A percentile compares a stretch with the other conserved stretches of the same genome.
These are phyloP conservation scores for Notechis scutatus DNA, from an alignment of 2,113 vertebrate species.

Conservation along the genomic window DNA sequence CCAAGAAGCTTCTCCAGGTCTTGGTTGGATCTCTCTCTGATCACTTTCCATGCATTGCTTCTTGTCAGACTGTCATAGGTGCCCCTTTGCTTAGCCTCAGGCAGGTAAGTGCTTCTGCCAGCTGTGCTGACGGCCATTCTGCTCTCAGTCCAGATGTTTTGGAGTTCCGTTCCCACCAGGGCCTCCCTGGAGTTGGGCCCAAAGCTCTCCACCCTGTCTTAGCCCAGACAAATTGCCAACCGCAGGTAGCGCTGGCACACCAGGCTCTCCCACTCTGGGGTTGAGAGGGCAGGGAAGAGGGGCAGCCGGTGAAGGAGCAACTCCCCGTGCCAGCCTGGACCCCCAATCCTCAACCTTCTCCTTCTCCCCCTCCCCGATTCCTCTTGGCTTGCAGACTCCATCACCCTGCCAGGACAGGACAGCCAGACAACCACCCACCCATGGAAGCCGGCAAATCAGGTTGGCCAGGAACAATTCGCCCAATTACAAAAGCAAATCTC, in stretches of 20 bases:
- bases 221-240: neutral
- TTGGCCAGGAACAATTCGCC: slow-evolving; percentile 41
- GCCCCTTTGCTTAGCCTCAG: neutral
- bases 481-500: slow-evolving; percentile 35
- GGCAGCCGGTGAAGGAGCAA: neutral
- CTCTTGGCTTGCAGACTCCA: neutral
- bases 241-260: too few species aligned
- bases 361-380: neutral
- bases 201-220: neutral
- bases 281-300: neutral
- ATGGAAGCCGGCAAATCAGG: slow-evolving; percentile 26
- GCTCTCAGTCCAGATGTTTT: neutral
- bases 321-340: neutral
- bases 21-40: too few species aligned
- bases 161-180: neutral
- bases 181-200: too few species aligned
- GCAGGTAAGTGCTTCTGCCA: neutral
- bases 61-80: neutral
- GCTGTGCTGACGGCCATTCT: neutral
- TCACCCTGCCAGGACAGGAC: neutral
- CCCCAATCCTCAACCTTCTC: neutral
- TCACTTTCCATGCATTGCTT: too few species aligned
- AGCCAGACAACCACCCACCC: slow-evolving; percentile 29
- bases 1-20: too few species aligned
- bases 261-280: too few species aligned